Base-by-base conservation (phyloP, 2,888 invertebrate genomes). In the Netelia fuscicornis region DNA sequence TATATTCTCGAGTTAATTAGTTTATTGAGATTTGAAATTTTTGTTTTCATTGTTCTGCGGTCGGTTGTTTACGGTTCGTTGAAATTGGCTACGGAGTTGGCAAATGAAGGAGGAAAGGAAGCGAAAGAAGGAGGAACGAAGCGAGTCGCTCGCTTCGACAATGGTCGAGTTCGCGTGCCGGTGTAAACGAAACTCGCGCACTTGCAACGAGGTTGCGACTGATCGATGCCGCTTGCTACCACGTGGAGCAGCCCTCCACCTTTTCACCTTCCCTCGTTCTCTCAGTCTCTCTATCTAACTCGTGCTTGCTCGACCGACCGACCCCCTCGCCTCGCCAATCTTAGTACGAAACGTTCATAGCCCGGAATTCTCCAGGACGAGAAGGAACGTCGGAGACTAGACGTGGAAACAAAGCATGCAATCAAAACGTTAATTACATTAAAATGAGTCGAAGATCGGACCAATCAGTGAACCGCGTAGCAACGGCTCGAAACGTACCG, bases 361-460 rank as follows among this genome's bases (percentile, higher is more conserved):
- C 81, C 82, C 58, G 58, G 54, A 85, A 65, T 11, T 56, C 75
- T 3, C 75, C 44, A 71, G 79, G 60, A 76, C 70, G 77, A 83
- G 54, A 71, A 65, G 76, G 70, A 84, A 86, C 62, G 44, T 58
- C 54, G 80, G 81, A 88, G 87, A 86, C 85, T 87, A 88, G 89
- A 88, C 90, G 88, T 87, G 91, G 90, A 92, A 92, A 92, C 92
- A 92, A 92, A 92, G 92, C 92, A 90, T 89, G 92, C 92, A 92
- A 92, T 91, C 91, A 91, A 91, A 93, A 93, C 92, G 92, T 93
- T 93, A 93, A 93, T 93, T 93, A 92, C 92, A 92, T 93, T 92
- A 93, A 93, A 93, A 93, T 92, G 92, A 93, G 91, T 92, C 91
- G 91, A 92, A 92, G 92, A 93, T 92, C 91, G 87, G 91, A 90